Percentiles rank a stretch among this genome's conserved stretches.
phyloP scores from a whole-genome alignment of 2,888 invertebrate species.

The Lordiphosa fenestrarum region DNA sequence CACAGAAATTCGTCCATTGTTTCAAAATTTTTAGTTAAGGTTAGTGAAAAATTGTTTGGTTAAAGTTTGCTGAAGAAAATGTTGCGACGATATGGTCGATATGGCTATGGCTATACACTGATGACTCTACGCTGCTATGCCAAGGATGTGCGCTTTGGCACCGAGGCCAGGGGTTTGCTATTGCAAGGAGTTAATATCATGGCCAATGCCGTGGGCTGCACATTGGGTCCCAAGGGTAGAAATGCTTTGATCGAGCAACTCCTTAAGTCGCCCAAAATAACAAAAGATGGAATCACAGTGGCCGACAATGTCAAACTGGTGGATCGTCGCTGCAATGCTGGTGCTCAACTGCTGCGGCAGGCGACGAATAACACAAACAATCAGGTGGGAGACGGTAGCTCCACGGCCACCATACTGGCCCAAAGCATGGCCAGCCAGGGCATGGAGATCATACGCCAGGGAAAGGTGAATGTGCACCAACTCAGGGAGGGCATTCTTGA shows the following conservation, averaged over 20 bases:
- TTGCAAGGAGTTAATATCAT: conserved; percentile 97
- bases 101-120: conserved; percentile 5
- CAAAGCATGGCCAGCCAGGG: conserved; percentile 98
- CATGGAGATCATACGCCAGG: conserved; percentile 97
- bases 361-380: conserved; percentile 99
- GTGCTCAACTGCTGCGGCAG: conserved; percentile 98
- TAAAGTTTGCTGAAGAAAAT: conserved; percentile 7
- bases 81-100: neutral
- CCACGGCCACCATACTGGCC: conserved; percentile 98
- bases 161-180: conserved; percentile 97
- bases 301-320: conserved; percentile 98
- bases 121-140: conserved; percentile 85
- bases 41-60: no score
- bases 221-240: conserved; percentile 99
- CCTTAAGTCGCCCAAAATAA: conserved; percentile 99
- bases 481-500: conserved; percentile 96
- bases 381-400: conserved; percentile 99
- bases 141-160: conserved; percentile 98
- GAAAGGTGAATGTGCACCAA: conserved; percentile 94
- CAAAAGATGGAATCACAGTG: conserved; percentile 99
- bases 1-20: no score
- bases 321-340: conserved; percentile 99
- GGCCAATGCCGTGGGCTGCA: conserved; percentile 98
- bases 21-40: no score
- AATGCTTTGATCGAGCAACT: conserved; percentile 99